Evolutionary conservation across 2,797 vertebrate genomes (phyloP), one percentile per base, ranked within the genome.

Genomic region (Pyrrhura leucotis): DNA sequence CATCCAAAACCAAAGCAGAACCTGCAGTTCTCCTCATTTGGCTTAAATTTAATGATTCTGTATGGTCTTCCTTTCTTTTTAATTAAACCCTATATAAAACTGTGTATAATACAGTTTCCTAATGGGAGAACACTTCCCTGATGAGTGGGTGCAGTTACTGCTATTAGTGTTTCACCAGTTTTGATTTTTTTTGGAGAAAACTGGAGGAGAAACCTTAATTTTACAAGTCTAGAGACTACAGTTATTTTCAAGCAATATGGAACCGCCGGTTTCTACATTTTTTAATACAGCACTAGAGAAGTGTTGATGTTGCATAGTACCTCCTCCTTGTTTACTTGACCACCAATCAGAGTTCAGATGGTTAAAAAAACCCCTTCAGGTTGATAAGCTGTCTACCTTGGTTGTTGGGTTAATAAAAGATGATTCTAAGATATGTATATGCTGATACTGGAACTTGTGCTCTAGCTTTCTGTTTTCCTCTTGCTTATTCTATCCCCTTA

Each of bases 401-500:
- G 16, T 69, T 37, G 11, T 42, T 82, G 23, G 44, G n/a, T 81
- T 79, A 74, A 39, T 71, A 56, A 68, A 63, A 85, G 14, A 1
- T 45, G 4, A 71, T 78, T 93, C 50, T 48, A 47, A 86, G 69
- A 48, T 42, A 48, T 3, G 12, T 54, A 44, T 61, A 31, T 33
- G 39, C 53, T 78, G 37, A 53, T 82, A 45, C 67, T 68, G 56
- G 80, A 85, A 59, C 25, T 62, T 56, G 23, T 71, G 40, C 45
- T 88, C 21, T 56, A 73, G 29, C 48, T 62, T 76, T 48, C 68
- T 9, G 0, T 48, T 82, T 92, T 83, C 26, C 14, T 76, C 56
- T 19, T 74, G 31, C 94, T 87, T 90, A 29, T 91, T 95, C 89
- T 94, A 95, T 94, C 74, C 71, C 51, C 3, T 95, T 88, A 68